A percentile compares a stretch with the other conserved stretches of the same genome.
Conservation (phyloP, 2,113 vertebrate genomes). For the Tachysurus fulvidraco region DNA sequence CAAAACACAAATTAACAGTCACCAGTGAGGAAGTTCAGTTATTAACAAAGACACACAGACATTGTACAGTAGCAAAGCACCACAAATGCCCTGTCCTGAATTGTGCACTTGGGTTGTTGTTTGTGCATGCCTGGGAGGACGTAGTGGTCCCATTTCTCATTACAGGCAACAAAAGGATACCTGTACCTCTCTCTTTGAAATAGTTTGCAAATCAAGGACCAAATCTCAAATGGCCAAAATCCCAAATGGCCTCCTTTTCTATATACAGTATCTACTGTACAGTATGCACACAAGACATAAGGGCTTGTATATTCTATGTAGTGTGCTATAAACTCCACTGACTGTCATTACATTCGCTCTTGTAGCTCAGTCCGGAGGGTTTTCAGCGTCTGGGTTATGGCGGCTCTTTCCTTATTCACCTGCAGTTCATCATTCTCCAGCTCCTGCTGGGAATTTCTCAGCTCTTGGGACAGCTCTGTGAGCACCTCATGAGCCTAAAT, state of each 20-base stretch:
- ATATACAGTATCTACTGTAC: background rate
- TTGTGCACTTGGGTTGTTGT: background rate
- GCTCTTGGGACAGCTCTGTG: constrained; percentile 49
- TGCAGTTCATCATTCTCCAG: constrained; percentile 40
- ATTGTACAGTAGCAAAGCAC: background rate
- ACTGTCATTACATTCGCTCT: constrained; percentile 43
- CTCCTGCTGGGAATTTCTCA: constrained; percentile 50
- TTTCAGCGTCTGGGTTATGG: constrained; percentile 41
- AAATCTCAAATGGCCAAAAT: background rate
- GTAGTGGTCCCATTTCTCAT: background rate
- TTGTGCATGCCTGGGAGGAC: too few species aligned
- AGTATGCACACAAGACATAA: background rate
- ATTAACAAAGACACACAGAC: background rate
- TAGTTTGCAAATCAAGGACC: background rate
- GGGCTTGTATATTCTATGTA: background rate
- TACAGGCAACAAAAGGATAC: background rate
- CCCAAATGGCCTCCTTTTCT: background rate
- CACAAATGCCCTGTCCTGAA: background rate
- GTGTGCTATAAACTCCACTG: background rate
- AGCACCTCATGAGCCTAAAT: constrained; percentile 59
- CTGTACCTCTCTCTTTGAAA: background rate
- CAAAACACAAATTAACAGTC: background rate
- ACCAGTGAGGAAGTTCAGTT: background rate
- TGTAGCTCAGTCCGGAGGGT: constrained; percentile 46
- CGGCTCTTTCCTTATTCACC: constrained; percentile 52